phyloP scores from a whole-genome alignment of 2,113 vertebrate species.

The Laticauda colubrina region DNA sequence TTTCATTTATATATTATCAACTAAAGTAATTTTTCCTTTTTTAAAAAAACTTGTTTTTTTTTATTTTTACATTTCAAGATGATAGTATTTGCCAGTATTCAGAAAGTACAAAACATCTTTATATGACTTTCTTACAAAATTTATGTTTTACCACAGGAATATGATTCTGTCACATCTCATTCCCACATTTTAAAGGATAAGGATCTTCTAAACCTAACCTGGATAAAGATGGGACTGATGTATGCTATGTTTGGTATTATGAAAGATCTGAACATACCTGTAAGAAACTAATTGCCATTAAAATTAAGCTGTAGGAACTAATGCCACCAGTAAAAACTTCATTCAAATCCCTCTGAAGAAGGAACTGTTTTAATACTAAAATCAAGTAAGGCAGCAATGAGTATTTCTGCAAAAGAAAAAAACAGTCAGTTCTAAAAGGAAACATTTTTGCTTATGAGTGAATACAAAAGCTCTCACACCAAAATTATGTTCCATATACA shows the following conservation, averaged over 20 bases:
- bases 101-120: neutral
- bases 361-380: constrained; percentile 98
- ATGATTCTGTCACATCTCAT: neutral
- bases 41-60: neutral
- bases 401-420: constrained; percentile 82
- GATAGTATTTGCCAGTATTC: neutral
- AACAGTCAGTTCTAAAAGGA: neutral
- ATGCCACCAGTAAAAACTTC: constrained; percentile 99
- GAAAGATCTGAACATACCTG: constrained; percentile 77
- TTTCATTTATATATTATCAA: neutral
- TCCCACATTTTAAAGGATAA: neutral
- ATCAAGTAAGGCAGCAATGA: constrained; percentile 95
- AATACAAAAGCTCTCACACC: neutral
- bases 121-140: neutral
- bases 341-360: constrained; percentile 96
- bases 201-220: no score
- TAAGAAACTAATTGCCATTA: constrained; percentile 98
- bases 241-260: neutral
- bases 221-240: neutral
- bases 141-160: neutral
- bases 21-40: neutral
- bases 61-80: neutral
- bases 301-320: constrained; percentile 97
- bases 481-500: neutral
- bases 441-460: neutral